Percentiles rank a stretch among this genome's conserved stretches.
These are phyloP conservation scores for Acanthochromis polyacanthus DNA, from an alignment of 2,113 vertebrate genomes.

Conservation along the genomic window DNA sequence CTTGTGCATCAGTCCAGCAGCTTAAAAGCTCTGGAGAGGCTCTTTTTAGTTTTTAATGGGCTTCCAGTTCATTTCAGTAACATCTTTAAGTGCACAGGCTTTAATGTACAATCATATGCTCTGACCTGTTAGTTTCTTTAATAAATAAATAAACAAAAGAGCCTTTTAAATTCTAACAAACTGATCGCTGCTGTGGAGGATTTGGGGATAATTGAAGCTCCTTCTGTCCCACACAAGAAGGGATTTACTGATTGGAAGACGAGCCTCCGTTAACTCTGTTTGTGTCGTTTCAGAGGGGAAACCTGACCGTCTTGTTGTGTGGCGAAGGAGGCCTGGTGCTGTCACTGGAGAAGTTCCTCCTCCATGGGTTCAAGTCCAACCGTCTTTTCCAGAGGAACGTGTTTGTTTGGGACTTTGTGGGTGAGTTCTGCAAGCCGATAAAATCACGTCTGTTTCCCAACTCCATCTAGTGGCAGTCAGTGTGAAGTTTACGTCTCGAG, in stretches of 20 bases:
- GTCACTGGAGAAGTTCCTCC: slow-evolving; percentile 94
- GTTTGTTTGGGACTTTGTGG: slow-evolving; percentile 98
- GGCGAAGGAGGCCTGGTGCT: slow-evolving; percentile 94
- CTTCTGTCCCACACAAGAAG: neutral
- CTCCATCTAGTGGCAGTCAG: slow-evolving; percentile 52
- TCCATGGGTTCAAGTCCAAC: slow-evolving; percentile 92
- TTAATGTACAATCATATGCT: slow-evolving; percentile 11
- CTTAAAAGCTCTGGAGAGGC: slow-evolving; percentile 29
- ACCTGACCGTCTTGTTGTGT: slow-evolving; percentile 93
- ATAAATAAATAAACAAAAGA: slow-evolving; percentile 7
- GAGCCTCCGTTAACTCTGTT: slow-evolving; percentile 31
- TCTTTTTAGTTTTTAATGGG: slow-evolving; percentile 25
- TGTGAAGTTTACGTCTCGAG: neutral
- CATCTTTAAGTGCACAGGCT: slow-evolving; percentile 21
- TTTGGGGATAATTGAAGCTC: neutral
- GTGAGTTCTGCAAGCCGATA: slow-evolving; percentile 79
- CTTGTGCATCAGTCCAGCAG: slow-evolving; percentile 8
- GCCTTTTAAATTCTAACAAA: slow-evolving; percentile 9
- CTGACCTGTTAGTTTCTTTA: slow-evolving; percentile 4
- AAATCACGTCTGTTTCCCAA: slow-evolving; percentile 1
- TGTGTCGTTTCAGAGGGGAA: slow-evolving; percentile 88
- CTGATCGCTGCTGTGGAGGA: neutral
- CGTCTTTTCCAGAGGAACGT: slow-evolving; percentile 97
- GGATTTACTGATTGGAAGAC: slow-evolving; percentile 24
- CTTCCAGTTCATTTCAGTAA: slow-evolving; percentile 19